A percentile compares a stretch with the other conserved stretches of the same genome.
Conservation (phyloP, 2,797 vertebrate species). For the Hydrocynus forskahlii region DNA sequence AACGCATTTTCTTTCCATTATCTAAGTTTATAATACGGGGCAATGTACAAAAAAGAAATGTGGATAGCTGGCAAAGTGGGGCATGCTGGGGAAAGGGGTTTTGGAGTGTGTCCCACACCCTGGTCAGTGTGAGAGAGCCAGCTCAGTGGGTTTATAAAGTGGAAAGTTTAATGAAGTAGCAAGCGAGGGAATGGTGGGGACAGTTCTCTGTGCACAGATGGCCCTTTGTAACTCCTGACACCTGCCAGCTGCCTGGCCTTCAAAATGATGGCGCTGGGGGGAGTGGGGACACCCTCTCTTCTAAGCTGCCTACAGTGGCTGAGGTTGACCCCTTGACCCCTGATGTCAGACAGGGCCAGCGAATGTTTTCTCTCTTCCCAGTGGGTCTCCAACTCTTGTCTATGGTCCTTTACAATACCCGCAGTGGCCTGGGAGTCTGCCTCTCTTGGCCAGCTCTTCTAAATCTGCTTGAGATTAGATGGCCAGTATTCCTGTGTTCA, state of each 20-base stretch:
- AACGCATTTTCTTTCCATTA: conserved; percentile 1
- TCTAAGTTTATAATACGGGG: conserved; percentile 7
- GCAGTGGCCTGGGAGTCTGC: conserved; percentile 51
- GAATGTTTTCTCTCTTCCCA: conserved; percentile 79
- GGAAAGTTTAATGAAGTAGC: conserved; percentile 85
- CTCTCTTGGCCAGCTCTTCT: conserved; percentile 45
- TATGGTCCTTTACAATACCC: conserved; percentile 63
- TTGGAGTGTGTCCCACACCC: conserved; percentile 67
- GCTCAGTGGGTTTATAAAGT: conserved; percentile 74
- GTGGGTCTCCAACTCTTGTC: conserved; percentile 68
- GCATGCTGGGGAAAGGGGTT: conserved; percentile 28
- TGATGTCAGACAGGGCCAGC: conserved; percentile 80
- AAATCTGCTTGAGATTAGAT: conserved; percentile 48
- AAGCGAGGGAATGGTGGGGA: conserved; percentile 82
- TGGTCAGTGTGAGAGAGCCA: conserved; percentile 68
- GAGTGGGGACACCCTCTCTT: conserved; percentile 81
- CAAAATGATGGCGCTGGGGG: conserved; percentile 70
- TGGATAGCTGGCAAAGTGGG: conserved; percentile 29
- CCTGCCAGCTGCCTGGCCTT: conserved; percentile 94
- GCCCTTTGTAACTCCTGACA: conserved; percentile 97
- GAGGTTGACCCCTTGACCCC: conserved; percentile 80
- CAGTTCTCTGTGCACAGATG: conserved; percentile 92
- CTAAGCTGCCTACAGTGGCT: conserved; percentile 80
- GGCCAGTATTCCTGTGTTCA: conserved; percentile 39
- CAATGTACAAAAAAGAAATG: conserved; percentile 16